Evolutionary conservation across 1,140 invertebrate genomes (phyloP).

Genomic region (Cryptotermes secundus): DNA sequence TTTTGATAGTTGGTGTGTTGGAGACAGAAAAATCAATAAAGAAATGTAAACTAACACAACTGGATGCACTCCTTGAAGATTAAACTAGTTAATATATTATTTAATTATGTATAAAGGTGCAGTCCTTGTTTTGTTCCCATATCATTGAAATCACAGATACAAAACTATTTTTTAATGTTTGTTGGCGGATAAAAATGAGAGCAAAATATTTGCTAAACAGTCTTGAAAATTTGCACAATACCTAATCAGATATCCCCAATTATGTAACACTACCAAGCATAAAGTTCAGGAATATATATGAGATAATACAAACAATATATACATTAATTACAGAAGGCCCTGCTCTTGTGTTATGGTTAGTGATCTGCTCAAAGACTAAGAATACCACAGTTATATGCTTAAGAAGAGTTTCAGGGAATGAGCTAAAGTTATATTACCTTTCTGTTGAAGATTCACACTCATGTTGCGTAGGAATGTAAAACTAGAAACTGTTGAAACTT

Average conservation of each 20-base stretch:
- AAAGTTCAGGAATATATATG: neutral
- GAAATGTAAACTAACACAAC: too few species aligned
- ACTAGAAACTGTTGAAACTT: neutral
- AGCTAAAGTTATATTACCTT: neutral
- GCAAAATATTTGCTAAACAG: too few species aligned
- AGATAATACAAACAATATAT: neutral
- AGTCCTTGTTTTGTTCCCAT: neutral
- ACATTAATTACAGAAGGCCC: neutral
- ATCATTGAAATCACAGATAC: neutral
- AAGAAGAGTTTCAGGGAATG: neutral
- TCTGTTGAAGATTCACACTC: neutral
- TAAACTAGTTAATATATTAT: too few species aligned
- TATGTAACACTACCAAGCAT: neutral
- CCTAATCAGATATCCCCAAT: neutral
- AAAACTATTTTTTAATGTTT: constrained; percentile 7
- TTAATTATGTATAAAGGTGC: neutral
- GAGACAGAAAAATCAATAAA: too few species aligned
- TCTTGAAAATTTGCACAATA: neutral
- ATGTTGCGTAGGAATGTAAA: neutral
- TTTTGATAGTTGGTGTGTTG: too few species aligned
- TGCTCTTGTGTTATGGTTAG: neutral
- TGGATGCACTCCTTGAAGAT: too few species aligned
- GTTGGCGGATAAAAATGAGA: neutral
- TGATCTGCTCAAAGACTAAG: neutral
- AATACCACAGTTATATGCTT: neutral